These are phyloP conservation scores for Limnephilus rhombicus DNA, from an alignment of 2,888 invertebrate species.

Conservation along the genomic window DNA sequence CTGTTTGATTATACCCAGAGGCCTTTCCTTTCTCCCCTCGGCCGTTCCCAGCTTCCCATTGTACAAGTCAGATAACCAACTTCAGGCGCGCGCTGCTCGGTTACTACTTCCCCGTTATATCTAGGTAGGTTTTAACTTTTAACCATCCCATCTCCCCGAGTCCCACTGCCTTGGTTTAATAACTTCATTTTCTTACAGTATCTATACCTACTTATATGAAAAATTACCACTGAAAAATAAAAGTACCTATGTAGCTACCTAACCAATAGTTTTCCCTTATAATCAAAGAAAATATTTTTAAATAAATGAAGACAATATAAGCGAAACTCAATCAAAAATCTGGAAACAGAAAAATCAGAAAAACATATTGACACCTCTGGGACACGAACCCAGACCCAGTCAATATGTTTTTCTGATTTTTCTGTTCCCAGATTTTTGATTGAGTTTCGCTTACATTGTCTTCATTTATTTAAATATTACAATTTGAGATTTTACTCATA, in stretches of 20 bases:
- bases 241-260: not conserved
- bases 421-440: no score
- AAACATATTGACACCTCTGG: no score
- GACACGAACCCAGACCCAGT: no score
- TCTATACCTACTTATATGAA: not conserved
- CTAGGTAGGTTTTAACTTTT: not conserved
- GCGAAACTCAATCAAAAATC: no score
- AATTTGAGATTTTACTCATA: no score
- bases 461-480: no score
- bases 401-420: no score
- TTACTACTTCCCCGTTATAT: conserved; percentile 33
- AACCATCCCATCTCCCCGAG: not conserved
- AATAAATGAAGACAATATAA: no score
- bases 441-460: no score
- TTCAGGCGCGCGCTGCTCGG: not conserved
- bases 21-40: not conserved
- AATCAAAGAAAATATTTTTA: not conserved
- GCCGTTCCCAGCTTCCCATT: not conserved
- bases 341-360: no score
- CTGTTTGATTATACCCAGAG: conserved; percentile 40
- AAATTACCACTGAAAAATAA: not conserved
- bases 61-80: conserved; percentile 24
- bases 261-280: not conserved
- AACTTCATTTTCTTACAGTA: not conserved
- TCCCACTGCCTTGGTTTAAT: conserved; percentile 1